These are phyloP conservation scores for Leptopterna dolabrata DNA, from an alignment of 2,888 invertebrate genomes.

Conservation along the genomic window DNA sequence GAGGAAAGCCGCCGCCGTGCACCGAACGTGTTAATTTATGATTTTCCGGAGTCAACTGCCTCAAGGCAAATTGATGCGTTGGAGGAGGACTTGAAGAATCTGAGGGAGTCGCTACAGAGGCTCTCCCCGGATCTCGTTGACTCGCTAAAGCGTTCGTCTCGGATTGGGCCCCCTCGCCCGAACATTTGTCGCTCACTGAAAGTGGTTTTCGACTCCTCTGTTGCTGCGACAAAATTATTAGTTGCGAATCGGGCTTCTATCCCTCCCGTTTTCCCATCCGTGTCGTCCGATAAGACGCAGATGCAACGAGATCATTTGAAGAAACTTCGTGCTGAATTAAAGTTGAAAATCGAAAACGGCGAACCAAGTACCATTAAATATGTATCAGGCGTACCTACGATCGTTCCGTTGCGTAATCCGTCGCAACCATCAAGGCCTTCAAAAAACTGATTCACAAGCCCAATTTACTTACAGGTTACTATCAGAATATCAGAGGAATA, in stretches of 20 bases:
- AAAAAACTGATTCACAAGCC: no score
- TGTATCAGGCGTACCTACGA: not conserved
- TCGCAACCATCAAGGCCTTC: not conserved
- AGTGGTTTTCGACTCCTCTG: not conserved
- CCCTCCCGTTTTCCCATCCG: not conserved
- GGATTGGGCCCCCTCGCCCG: not conserved
- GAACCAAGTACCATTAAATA: conserved; percentile 16
- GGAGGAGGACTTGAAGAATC: not conserved
- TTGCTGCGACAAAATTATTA: not conserved
- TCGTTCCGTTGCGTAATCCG: not conserved
- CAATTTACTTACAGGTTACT: no score
- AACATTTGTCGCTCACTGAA: not conserved
- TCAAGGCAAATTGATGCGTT: not conserved
- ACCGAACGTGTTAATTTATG: not conserved
- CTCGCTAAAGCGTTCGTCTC: not conserved
- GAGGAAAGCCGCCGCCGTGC: not conserved
- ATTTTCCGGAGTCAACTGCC: not conserved
- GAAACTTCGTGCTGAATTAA: not conserved
- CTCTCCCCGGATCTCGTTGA: not conserved
- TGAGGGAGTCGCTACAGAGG: not conserved
- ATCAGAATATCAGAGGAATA: no score
- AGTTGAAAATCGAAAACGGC: not conserved
- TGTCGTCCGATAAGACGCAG: conserved; percentile 7
- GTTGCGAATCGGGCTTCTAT: not conserved
- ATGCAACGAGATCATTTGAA: not conserved